Evolutionary conservation across 1,140 invertebrate species (phyloP).

Genomic region (Vollenhovia emeryi): DNA sequence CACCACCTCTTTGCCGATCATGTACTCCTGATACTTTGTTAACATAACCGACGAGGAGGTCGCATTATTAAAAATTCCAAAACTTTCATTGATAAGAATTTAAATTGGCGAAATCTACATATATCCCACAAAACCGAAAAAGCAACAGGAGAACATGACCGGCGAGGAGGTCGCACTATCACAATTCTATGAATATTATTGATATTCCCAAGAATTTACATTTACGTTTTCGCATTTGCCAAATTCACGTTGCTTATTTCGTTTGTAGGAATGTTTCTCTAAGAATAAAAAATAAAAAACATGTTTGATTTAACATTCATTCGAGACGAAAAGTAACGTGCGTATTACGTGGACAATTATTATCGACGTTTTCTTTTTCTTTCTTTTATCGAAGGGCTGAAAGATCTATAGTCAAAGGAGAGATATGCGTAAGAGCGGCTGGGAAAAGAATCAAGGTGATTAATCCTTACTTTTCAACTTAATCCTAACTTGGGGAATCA

Average conservation of each 20-base stretch:
- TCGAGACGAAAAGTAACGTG: slow-evolving; percentile 7
- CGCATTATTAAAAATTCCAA: too few species aligned
- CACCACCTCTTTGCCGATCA: too few species aligned
- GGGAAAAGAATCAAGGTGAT: slow-evolving; percentile 19
- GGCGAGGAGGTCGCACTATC: too few species aligned
- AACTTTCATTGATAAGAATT: too few species aligned
- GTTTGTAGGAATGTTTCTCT: neutral
- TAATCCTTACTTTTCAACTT: slow-evolving; percentile 25
- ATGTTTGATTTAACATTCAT: slow-evolving; percentile 25
- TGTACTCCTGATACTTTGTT: too few species aligned
- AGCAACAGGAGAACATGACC: too few species aligned
- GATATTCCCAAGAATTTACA: neutral
- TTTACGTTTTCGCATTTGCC: neutral
- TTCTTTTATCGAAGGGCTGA: neutral
- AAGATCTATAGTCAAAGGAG: neutral
- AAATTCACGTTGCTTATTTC: slow-evolving; percentile 13
- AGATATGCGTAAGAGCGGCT: neutral
- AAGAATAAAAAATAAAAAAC: slow-evolving; percentile 4
- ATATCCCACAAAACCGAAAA: too few species aligned
- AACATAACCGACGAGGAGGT: too few species aligned
- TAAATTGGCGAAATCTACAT: too few species aligned
- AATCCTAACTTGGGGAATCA: neutral
- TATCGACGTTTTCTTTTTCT: neutral
- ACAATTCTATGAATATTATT: too few species aligned
- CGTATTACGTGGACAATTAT: neutral